Base-by-base conservation (phyloP, 1,140 invertebrate genomes). In the Varroa destructor region DNA sequence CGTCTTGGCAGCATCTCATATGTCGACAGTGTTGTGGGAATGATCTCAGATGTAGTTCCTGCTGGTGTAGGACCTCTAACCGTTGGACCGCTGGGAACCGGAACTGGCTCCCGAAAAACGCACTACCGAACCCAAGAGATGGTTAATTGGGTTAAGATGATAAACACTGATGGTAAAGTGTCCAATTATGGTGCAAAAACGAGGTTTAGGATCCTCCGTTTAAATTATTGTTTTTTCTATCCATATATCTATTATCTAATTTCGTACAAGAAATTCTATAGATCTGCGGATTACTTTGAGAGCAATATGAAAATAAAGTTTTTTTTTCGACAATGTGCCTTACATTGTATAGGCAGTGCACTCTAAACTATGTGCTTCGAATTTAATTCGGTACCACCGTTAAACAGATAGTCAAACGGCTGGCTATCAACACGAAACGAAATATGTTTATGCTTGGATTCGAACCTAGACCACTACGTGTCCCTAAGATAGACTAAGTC, bases 91-190 rank as follows among this genome's bases (percentile, higher is more conserved):
- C 8, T 51, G 46, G 46, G 46, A 51, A 51, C 46, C 8, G 61
- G 61, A 12, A 14, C 61, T 36, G 61, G 40, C 1, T 40, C 40
- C 12, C 61, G 61, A 14, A 67, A 67, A 8, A 37, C 40, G 40
- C 46, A 51, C 46, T 67, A 67, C 61, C 61, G 61, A 1, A 67
- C 61, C 36, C 61, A 67, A 43, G 61, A 67, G 61, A 40, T 43
- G 40, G 61, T 67, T 46, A 67, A 67, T 37, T 67, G 61, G 61
- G 61, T 67, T 46, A 67, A 67, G 46, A 67, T 67, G 61, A 46
- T 67, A 0, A 12, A 67, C 61, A 67, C 61, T 25, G 61, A 67
- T 46, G 61, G 61, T 67, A 46, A 67, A 40, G 36, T 3, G 14
- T 25, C 4, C 25, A 58, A 4, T 3, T 37, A 58, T 6, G 25